Base-by-base conservation (phyloP, 2,113 vertebrate genomes). In the Amazona guildingii region DNA sequence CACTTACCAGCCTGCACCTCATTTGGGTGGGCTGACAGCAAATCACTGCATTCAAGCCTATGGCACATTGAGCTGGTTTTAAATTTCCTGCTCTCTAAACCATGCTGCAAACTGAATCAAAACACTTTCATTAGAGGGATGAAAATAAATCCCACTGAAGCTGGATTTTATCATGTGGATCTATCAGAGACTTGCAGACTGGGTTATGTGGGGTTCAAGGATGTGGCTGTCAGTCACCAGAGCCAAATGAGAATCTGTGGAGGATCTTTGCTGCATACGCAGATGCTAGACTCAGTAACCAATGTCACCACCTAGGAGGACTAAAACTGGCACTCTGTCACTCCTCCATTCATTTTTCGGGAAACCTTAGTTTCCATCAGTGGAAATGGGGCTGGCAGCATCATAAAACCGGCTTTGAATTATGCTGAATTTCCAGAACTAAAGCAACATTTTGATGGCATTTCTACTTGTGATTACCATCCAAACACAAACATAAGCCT, bases 61-160 rank as follows among this genome's bases (percentile, higher is more conserved):
- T 5, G 28, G 43, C 37, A 88, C 33, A 49, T 3, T 66, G 83
- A 79, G 63, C 37, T 91, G 70, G 92, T 95, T 96, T 96, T 89
- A 84, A 91, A 97, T 96, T 96, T 95, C 90, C 88, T 97, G 85
- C 70, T 92, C 70, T 91, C 86, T 88, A 97, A 94, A 92, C 90
- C 78, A 63, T 74, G 49, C 78, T 95, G 41, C 84, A 95, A 95
- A 80, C 54, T 35, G 90, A 87, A 87, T 87, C 80, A 92, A 91
- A 95, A 92, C 54, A 31, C 69, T 97, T 96, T 86, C 90, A 94
- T 96, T 95, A 91, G 62, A 76, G 49, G 92, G 94, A 92, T 93
- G 86, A 94, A 94, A 95, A 94, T 84, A 92, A 96, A 97, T 92
- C 88, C 86, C 83, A 35, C 64, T 73, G 76, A 88, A 90, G 86